phyloP scores from a whole-genome alignment of 2,888 invertebrate genomes.

The Philopedon plagiatum region DNA sequence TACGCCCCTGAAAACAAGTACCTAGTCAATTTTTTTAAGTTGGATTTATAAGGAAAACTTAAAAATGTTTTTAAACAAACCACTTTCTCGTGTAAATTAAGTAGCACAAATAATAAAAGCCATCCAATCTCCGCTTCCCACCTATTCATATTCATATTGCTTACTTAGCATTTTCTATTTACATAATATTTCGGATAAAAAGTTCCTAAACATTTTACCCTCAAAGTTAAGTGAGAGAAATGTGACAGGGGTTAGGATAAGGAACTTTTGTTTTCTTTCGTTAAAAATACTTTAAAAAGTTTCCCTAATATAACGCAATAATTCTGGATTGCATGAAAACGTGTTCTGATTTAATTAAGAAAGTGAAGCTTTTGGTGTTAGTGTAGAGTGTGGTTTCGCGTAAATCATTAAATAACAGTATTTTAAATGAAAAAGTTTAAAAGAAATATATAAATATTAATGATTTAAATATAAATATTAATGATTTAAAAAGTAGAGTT shows the following conservation, averaged over 20 bases:
- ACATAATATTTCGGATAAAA: constrained; percentile 7
- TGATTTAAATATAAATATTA: too few species aligned
- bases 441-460: too few species aligned
- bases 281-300: not conserved
- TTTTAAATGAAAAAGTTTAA: too few species aligned
- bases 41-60: not conserved
- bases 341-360: too few species aligned
- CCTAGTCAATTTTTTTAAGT: too few species aligned
- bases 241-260: constrained; percentile 1
- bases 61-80: not conserved
- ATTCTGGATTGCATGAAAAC: too few species aligned
- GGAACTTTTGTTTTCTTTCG: not conserved
- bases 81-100: not conserved
- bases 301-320: not conserved
- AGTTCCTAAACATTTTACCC: constrained; percentile 6
- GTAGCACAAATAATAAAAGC: constrained; percentile 5
- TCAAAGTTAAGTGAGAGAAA: not conserved
- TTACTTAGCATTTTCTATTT: constrained; percentile 12
- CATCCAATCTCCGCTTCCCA: constrained; percentile 7
- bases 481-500: too few species aligned
- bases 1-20: too few species aligned
- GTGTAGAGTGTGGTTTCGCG: too few species aligned
- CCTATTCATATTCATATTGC: constrained; percentile 15
- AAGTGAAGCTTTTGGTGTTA: too few species aligned
- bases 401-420: too few species aligned